Conservation (phyloP, 2,797 vertebrate genomes). For the Poeciliopsis turneri region DNA sequence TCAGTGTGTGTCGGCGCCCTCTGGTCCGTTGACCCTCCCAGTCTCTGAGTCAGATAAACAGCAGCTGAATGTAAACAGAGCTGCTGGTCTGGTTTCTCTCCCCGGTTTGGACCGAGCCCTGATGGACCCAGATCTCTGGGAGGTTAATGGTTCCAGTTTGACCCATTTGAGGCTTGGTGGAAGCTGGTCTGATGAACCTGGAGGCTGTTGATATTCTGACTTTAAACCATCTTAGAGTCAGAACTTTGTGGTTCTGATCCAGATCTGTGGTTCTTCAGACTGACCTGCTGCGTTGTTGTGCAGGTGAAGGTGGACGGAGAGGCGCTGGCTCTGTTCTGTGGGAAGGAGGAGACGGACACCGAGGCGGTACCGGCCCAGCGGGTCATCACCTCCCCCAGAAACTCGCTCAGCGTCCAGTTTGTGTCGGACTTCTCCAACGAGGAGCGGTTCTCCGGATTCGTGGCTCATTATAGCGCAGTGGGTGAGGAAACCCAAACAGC, state of each 20-base stretch:
- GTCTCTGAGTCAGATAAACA: not conserved
- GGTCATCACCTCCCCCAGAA: conserved; percentile 83
- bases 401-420: conserved; percentile 86
- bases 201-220: not conserved
- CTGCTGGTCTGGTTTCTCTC: conserved; percentile 3
- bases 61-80: conserved; percentile 2
- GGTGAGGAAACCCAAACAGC: conserved; percentile 76
- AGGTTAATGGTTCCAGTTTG: not conserved
- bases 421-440: conserved; percentile 95
- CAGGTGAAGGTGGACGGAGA: conserved; percentile 89
- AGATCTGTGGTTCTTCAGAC: not conserved
- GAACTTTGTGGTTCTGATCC: not conserved
- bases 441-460: conserved; percentile 90
- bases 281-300: not conserved
- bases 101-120: not conserved
- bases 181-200: not conserved
- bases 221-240: not conserved
- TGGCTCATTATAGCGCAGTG: conserved; percentile 89
- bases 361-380: conserved; percentile 85
- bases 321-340: conserved; percentile 89
- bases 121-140: conserved; percentile 1
- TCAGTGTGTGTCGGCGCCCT: not conserved
- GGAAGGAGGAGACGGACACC: conserved; percentile 88
- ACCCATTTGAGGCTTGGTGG: not conserved
- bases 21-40: not conserved